A percentile compares a stretch with the other conserved stretches of the same genome.
phyloP scores from a whole-genome alignment of 1,140 invertebrate species.

The roundworm (Caenorhabditis elegans) region WBcel235 BX284602.5:9964001-9964500 shows the following conservation, averaged over 20 bases:
- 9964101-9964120: slow-evolving; percentile 30
- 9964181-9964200: background rate
- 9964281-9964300: background rate
- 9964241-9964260: background rate
- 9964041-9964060: background rate
- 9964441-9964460: too few relatives aligned
- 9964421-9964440: too few relatives aligned
- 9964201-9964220: slow-evolving; percentile 8
- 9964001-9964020: too few relatives aligned
- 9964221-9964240: background rate
- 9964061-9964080: slow-evolving; percentile 7
- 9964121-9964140: background rate
- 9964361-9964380: background rate
- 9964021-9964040: too few relatives aligned
- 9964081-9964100: slow-evolving; percentile 28
- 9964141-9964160: background rate
- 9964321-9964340: slow-evolving; percentile 27
- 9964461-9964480: too few relatives aligned
- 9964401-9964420: too few relatives aligned
- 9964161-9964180: slow-evolving; percentile 7
- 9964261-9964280: background rate
- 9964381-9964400: too few relatives aligned
- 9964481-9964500: too few relatives aligned
- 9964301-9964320: slow-evolving; percentile 29
- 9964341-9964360: slow-evolving; percentile 26